Base-by-base conservation (phyloP, 2,888 invertebrate genomes). In the Chloromyia formosa region DNA sequence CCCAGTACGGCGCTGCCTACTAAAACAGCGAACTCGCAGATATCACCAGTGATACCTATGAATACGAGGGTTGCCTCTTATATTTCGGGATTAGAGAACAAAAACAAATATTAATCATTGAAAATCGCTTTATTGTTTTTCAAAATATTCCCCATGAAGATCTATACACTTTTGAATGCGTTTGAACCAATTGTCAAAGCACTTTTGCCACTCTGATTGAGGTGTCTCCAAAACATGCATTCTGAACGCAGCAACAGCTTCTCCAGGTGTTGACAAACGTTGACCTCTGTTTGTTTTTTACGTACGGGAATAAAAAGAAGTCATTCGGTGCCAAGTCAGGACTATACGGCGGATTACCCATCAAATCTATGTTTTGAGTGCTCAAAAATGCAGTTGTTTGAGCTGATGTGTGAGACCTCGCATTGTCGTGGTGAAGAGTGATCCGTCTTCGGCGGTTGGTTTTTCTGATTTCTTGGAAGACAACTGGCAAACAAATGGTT, bases 391-490 rank as follows among this genome's bases (percentile, higher is more conserved):
- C 42, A 16, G 40, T 35, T 40, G 62, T 27, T 66, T 64, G 20
- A 64, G 12, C 49, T 3, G 66, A 66, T 49, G 23, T 27, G 75
- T 75, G 71, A 14, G 56, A 73, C 45, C 62, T 62, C 12, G 76
- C 69, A 73, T 75, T 74, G 74, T 75, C 74, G 45, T 75, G 74
- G 53, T 77, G 45, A 20, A 77, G 60, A 73, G 72, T 76, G 75
- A 76, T 76, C 42, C 73, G 66, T 1, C 73, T 16, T 74, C 62
- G 42, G 27, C n/a, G 1, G 76, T 74, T 77, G 14, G 64, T 78
- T 77, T 78, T 77, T 49, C 75, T 68, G 16, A 79, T 78, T 78
- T 78, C 75, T 56, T 58, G 74, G 64, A 77, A 75, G 60, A 75
- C 66, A 54, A 74, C 74, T 42, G 75, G 75, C 75, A 78, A 78